phyloP scores from a whole-genome alignment of 2,797 vertebrate genomes.

The Cryptoprocta ferox region DNA sequence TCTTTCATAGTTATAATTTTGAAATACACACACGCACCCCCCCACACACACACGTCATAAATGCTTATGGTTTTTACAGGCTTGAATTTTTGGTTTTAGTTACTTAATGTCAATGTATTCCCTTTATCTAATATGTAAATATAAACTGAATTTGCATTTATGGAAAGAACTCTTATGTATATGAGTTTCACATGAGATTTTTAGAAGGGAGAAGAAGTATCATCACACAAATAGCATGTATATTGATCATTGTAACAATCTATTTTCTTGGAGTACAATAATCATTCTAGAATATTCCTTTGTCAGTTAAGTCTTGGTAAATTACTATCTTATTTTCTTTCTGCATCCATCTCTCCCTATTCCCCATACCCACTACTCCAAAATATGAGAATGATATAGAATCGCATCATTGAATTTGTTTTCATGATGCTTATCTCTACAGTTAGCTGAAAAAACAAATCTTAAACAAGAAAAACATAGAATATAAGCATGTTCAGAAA shows the following conservation, averaged over 20 bases:
- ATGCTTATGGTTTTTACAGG: neutral
- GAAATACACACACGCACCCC: neutral
- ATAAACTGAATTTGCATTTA: neutral
- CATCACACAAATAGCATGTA: neutral
- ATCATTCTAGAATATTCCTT: neutral
- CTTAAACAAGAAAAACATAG: slow-evolving; percentile 66
- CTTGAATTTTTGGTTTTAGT: slow-evolving; percentile 18
- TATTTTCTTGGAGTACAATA: neutral
- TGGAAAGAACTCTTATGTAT: neutral
- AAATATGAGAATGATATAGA: neutral
- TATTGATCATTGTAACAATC: neutral
- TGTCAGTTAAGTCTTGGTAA: neutral
- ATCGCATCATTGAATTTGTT: neutral
- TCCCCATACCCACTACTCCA: neutral
- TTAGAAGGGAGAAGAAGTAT: slow-evolving; percentile 14
- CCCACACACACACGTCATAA: neutral
- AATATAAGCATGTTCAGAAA: slow-evolving; percentile 50
- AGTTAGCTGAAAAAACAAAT: slow-evolving; percentile 36
- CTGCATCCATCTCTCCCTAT: neutral
- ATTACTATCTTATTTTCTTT: neutral
- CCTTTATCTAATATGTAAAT: slow-evolving; percentile 11
- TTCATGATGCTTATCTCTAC: slow-evolving; percentile 32
- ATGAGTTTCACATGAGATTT: slow-evolving; percentile 1
- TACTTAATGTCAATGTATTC: slow-evolving; percentile 52
- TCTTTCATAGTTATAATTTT: neutral